Percentiles rank a stretch among this genome's conserved stretches.
Evolutionary conservation across 2,888 invertebrate species (phyloP).

Genomic region (Euzophera pinguis): DNA sequence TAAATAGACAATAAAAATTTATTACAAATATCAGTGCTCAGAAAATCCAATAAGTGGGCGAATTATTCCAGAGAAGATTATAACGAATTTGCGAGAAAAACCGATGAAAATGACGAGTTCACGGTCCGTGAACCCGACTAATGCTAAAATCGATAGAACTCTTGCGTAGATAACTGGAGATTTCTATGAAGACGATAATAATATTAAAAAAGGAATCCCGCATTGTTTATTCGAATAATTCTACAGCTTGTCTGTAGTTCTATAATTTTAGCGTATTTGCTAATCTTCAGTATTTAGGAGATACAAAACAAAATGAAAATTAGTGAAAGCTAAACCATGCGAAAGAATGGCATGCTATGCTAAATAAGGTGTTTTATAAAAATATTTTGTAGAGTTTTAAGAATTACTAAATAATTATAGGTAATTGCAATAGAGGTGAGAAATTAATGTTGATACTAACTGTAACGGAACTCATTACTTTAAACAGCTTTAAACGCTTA

Average conservation of each 20-base stretch:
- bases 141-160: conserved; percentile 35
- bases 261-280: too few relatives aligned
- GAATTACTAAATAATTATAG: background rate
- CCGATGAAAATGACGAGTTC: conserved; percentile 31
- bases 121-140: conserved; percentile 23
- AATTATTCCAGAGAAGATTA: conserved; percentile 52
- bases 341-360: too few relatives aligned
- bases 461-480: conserved; percentile 1
- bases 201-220: too few relatives aligned
- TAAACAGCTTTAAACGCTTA: conserved; percentile 4
- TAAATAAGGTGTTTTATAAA: too few relatives aligned
- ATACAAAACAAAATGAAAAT: too few relatives aligned
- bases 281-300: too few relatives aligned
- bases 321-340: too few relatives aligned
- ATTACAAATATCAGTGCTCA: conserved; percentile 59
- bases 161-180: conserved; percentile 10
- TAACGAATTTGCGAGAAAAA: conserved; percentile 33
- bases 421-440: background rate
- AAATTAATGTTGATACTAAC: conserved; percentile 9
- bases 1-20: conserved; percentile 56
- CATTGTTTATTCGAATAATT: too few relatives aligned
- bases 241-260: too few relatives aligned
- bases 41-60: conserved; percentile 58
- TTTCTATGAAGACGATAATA: background rate
- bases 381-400: too few relatives aligned